Base-by-base conservation (phyloP, 2,113 vertebrate genomes). In the Pluvialis apricaria region DNA sequence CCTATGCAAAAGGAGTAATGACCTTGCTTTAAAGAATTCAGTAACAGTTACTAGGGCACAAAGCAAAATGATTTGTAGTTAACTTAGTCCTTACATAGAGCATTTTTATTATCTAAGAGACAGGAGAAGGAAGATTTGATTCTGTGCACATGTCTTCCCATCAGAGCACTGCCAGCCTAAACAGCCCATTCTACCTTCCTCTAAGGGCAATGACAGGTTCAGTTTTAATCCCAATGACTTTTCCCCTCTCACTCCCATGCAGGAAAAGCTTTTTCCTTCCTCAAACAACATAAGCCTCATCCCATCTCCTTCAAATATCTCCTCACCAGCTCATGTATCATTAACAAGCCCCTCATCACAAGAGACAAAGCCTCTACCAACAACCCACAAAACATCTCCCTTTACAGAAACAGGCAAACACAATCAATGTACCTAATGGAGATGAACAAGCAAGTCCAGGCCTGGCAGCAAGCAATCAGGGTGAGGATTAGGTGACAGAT, bases 161-260 rank as follows among this genome's bases (percentile, higher is more conserved):
- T 22, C 29, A 81, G 38, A 78, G 11, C 18, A 4, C 61, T 55
- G 55, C n/a, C 69, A 94, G 28, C 7, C 47, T 68, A 18, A 71
- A n/a, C 29, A 93, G n/a, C 19, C 40, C 31, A 13, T 15, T 71
- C 9, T 6, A 25, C 29, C 9, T 84, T 84, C 24, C 28, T 70
- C 40, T 76, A 44, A 49, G 18, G n/a, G 26, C 2, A 10, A 57
- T 7, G 4, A 55, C 44, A 76, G 26, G 18, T 60, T 82, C 54
- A 10, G 72, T 92, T 79, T 71, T 25, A 52, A 90, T 31, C 24
- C 38, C 7, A 44, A 2, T 15, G 2, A 32, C 4, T 64, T 85
- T 38, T 47, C 31, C 22, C 11, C 14, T 82, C 44, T 76, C 26
- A 24, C 71, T 71, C 31, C 15, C 16, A 17, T 0, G 0, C 0